Conservation (phyloP, 2,797 vertebrate species). For the Numenius phaeopus region DNA sequence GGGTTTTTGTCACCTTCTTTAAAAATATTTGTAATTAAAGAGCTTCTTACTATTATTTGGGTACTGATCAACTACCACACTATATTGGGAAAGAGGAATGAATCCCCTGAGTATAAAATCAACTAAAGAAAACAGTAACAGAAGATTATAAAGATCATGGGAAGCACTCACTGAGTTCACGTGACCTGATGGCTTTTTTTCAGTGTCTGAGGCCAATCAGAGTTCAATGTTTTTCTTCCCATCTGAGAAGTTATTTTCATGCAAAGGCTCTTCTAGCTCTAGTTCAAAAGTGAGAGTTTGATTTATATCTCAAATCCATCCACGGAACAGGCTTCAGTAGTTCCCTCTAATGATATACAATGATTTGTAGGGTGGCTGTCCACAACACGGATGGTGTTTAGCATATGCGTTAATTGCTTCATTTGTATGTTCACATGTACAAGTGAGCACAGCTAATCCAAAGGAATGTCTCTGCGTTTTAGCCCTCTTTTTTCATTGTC, state of each 20-base stretch:
- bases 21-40: not conserved
- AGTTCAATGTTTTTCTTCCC: not conserved
- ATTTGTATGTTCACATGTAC: constrained; percentile 15
- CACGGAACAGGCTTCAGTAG: not conserved
- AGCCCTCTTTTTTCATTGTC: not conserved
- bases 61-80: not conserved
- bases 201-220: not conserved
- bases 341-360: not conserved
- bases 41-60: not conserved
- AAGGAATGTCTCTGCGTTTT: constrained; percentile 8
- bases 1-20: not conserved
- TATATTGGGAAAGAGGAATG: fast-evolving
- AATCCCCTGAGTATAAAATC: not conserved
- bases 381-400: not conserved
- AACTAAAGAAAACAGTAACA: not conserved
- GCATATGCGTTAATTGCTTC: not conserved
- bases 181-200: not conserved
- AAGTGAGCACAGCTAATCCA: constrained; percentile 19
- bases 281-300: not conserved
- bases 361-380: not conserved
- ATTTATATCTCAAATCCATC: constrained; percentile 37
- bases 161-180: not conserved
- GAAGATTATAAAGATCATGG: not conserved
- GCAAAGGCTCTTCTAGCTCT: not conserved
- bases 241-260: not conserved